phyloP scores from a whole-genome alignment of 2,113 vertebrate species.

The Tachysurus fulvidraco region DNA sequence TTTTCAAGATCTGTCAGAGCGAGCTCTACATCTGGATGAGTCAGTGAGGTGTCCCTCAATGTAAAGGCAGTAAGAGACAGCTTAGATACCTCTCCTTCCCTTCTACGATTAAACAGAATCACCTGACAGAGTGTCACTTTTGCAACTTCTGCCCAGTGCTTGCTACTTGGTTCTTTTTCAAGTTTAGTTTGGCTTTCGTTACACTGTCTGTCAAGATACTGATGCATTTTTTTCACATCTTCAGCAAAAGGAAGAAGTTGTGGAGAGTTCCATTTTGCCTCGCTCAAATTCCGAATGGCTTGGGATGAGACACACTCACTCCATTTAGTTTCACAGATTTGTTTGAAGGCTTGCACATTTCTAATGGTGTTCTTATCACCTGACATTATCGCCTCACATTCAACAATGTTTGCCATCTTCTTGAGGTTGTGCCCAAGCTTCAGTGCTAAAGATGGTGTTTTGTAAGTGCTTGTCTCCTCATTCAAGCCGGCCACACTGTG shows the following conservation, averaged over 20 bases:
- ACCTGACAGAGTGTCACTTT: conserved; percentile 25
- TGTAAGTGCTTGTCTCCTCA: conserved; percentile 28
- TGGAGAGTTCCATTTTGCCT: conserved; percentile 49
- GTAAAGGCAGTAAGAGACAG: conserved; percentile 30
- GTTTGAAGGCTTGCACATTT: conserved; percentile 12
- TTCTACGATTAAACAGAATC: conserved; percentile 36
- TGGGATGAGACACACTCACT: conserved; percentile 33
- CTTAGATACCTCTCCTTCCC: conserved; percentile 42
- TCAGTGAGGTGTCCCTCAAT: conserved; percentile 5
- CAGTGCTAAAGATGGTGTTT: conserved; percentile 26
- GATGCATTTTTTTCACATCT: conserved; percentile 44
- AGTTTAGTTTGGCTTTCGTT: conserved; percentile 12
- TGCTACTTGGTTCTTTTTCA: background rate
- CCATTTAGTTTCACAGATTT: conserved; percentile 33
- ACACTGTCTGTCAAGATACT: conserved; percentile 26
- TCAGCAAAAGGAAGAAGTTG: conserved; percentile 48
- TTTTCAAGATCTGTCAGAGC: no score
- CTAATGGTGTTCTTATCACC: background rate
- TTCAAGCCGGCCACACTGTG: conserved; percentile 27
- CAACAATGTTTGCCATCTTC: conserved; percentile 7
- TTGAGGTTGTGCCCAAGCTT: conserved; percentile 38
- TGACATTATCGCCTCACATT: conserved; percentile 23
- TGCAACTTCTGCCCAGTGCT: conserved; percentile 23
- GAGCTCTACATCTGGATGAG: background rate
- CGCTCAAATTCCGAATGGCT: conserved; percentile 45